Percentiles rank a stretch among this genome's conserved stretches.
Conservation (phyloP, 2,113 vertebrate species). For the Chinchilla lanigera region DNA sequence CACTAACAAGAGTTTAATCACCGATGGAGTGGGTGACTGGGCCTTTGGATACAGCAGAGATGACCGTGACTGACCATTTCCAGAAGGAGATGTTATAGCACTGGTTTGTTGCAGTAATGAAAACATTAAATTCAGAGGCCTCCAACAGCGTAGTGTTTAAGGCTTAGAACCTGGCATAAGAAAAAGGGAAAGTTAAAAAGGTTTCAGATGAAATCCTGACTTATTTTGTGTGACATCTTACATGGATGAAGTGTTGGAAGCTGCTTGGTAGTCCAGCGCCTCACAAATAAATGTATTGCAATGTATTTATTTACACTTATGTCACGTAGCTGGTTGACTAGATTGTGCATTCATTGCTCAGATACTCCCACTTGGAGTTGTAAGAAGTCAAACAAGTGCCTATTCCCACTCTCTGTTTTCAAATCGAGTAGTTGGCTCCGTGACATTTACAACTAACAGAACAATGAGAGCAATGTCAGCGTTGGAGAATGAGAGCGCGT, state of each 20-base stretch:
- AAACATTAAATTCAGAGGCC: conserved; percentile 49
- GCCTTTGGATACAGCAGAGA: background rate
- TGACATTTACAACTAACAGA: conserved; percentile 16
- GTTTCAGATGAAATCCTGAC: background rate
- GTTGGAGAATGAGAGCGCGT: background rate
- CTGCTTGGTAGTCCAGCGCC: background rate
- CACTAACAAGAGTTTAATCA: background rate
- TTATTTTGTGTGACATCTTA: background rate
- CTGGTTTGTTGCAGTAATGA: conserved; percentile 23
- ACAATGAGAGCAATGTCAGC: conserved; percentile 54
- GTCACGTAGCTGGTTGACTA: background rate
- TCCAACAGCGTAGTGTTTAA: background rate
- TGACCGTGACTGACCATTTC: background rate
- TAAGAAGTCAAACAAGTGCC: conserved; percentile 54
- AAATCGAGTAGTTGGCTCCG: background rate
- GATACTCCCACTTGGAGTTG: conserved; percentile 44
- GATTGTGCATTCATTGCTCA: conserved; percentile 49
- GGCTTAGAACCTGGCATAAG: background rate
- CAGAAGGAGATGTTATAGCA: background rate
- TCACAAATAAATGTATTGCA: background rate
- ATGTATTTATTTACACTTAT: background rate
- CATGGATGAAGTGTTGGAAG: background rate
- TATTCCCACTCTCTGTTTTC: conserved; percentile 52
- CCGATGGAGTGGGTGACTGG: background rate
- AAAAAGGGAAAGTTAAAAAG: conserved; percentile 12